Conservation (phyloP, 1,140 invertebrate species). For the Scaptomyza pallida region DNA sequence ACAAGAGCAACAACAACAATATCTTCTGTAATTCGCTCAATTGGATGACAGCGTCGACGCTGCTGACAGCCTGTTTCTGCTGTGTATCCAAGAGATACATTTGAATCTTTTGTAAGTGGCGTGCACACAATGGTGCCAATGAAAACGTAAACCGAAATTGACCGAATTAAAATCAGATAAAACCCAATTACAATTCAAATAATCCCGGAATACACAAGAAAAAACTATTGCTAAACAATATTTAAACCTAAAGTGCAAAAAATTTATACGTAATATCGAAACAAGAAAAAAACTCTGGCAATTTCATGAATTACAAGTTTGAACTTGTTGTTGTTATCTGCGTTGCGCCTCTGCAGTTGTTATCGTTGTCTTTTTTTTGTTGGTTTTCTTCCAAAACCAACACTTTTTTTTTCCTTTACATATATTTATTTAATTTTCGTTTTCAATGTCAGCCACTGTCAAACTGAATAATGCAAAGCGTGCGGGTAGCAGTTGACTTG, state of each 20-base stretch:
- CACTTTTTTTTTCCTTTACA: too few species aligned
- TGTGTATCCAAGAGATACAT: slow-evolving; percentile 75
- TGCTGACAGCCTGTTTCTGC: slow-evolving; percentile 26
- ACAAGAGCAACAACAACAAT: slow-evolving; percentile 60
- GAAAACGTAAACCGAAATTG: slow-evolving; percentile 17
- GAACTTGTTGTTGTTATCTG: slow-evolving; percentile 37
- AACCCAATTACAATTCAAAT: slow-evolving; percentile 41
- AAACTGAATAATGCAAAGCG: slow-evolving; percentile 74
- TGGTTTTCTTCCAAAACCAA: background rate
- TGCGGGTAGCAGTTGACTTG: too few species aligned
- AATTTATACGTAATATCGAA: slow-evolving; percentile 1
- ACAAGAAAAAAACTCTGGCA: background rate
- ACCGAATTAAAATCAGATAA: slow-evolving; percentile 52
- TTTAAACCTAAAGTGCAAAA: background rate
- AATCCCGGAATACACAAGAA: background rate
- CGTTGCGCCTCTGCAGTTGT: slow-evolving; percentile 61
- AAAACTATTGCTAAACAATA: background rate
- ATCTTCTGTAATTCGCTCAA: slow-evolving; percentile 80
- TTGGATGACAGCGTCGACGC: slow-evolving; percentile 51
- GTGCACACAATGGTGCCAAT: slow-evolving; percentile 30
- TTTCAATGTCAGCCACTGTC: slow-evolving; percentile 70
- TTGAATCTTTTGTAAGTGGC: slow-evolving; percentile 58
- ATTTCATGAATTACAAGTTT: slow-evolving; percentile 24
- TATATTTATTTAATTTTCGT: slow-evolving; percentile 51
- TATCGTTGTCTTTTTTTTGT: slow-evolving; percentile 36